Base-by-base conservation (phyloP, 2,113 vertebrate genomes). In the Gallinago jamesoni region DNA sequence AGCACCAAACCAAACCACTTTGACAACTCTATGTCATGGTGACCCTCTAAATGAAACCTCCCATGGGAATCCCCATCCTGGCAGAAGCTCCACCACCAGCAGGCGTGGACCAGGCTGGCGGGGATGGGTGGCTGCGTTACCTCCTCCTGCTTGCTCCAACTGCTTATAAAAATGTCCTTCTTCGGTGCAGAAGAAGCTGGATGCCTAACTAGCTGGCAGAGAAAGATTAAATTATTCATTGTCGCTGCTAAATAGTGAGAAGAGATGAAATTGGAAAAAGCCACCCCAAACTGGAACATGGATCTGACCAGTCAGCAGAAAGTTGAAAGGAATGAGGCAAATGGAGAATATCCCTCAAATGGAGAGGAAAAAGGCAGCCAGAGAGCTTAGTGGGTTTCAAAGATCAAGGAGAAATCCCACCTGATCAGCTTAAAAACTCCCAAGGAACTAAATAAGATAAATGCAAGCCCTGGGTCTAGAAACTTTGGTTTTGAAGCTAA, bases 11-110 rank as follows among this genome's bases (percentile, higher is more conserved):
- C 53, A 55, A 18, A 55, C 27, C 53, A 55, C 53, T 30, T 69
- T 0, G 1, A 9, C 33, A n/a, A 47, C 0, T 7, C 7, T 33
- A 43, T 9, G 9, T 52, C 48, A 20, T 0, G 3, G 28, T 33
- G 41, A 62, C 16, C 30, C 35, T 87, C 39, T 83, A 18, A 30
- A 77, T 62, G 12, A 55, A 48, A 50, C 6, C 20, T 23, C 33
- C 12, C 11, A 2, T 12, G 35, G 48, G 62, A 83, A 20, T 35
- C 14, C 15, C n/a, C 39, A 43, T 20, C 8, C 25, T 55, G 1
- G 55, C 62, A 39, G 56, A 39, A 9, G 28, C 9, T 69, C 48
- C 48, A 30, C 9, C 5, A 8, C 55, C 62, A 43, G 16, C 52
- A 43, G 35, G 18, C 39, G 33, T 1, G 12, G 67, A 31, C 14